Conservation (phyloP, 2,888 invertebrate genomes). For the Urechis unicinctus region DNA sequence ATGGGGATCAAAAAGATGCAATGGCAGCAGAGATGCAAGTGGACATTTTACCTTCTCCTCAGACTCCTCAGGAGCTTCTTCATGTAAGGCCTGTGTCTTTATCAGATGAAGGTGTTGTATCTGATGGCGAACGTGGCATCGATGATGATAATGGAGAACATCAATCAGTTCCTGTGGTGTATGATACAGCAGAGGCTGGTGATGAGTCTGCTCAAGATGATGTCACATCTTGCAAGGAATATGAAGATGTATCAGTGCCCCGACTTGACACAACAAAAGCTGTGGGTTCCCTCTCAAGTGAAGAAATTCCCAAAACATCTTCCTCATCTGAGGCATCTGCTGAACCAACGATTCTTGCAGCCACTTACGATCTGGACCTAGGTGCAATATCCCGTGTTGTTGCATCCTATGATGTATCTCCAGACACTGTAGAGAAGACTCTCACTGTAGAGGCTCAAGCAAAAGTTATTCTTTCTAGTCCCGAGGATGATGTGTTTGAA, state of each 20-base stretch:
- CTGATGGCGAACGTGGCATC: background rate
- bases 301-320: constrained; percentile 29
- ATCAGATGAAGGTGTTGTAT: constrained; percentile 1
- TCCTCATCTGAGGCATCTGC: constrained; percentile 80
- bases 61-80: constrained; percentile 7
- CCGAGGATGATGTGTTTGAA: constrained; percentile 52
- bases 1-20: constrained; percentile 27
- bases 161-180: background rate
- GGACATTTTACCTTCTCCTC: constrained; percentile 19
- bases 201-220: background rate
- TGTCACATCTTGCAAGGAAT: background rate
- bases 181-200: background rate
- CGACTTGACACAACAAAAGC: constrained; percentile 33
- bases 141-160: background rate
- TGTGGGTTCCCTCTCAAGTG: constrained; percentile 3
- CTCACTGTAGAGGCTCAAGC: constrained; percentile 56
- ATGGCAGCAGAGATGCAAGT: constrained; percentile 28
- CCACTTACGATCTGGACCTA: constrained; percentile 67
- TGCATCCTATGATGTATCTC: constrained; percentile 44
- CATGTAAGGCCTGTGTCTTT: background rate
- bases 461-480: constrained; percentile 44
- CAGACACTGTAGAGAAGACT: constrained; percentile 45
- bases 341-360: constrained; percentile 74
- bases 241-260: constrained; percentile 9
- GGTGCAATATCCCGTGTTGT: constrained; percentile 52